Base-by-base conservation (phyloP, 2,797 vertebrate species). In the Micrastur ruficollis region DNA sequence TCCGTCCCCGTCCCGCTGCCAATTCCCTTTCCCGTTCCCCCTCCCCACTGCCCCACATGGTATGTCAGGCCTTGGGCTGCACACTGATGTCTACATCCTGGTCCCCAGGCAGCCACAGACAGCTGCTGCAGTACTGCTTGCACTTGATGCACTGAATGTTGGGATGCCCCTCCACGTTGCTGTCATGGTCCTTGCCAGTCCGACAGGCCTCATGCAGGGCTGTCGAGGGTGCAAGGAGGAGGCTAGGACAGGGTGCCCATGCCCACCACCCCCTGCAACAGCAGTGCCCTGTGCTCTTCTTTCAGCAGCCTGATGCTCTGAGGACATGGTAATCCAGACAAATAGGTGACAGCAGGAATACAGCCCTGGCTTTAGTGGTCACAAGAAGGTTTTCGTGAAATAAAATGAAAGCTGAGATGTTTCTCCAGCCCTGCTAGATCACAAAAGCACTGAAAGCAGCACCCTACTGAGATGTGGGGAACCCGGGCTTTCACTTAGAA, bases 261-360 rank as follows among this genome's bases (percentile, higher is more conserved):
- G 42, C 59, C 38, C 23, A 12, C 32, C 4, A 1, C 4, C 9
- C 10, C 15, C 23, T 0, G 1, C 47, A 68, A 23, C 0, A 2
- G 16, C 46, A 74, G 70, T 4, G 1, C n/a, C 26, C 15, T n/a
- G 44, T 71, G 23, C 19, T 78, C 44, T 78, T 78, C 38, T 58
- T 29, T 58, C n/a, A n/a, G 38, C 14, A 31, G 9, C 25, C n/a
- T 34, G 32, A 12, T 46, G 19, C 9, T 71, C 58, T n/a, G 38
- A 52, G 32, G 36, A n/a, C 72, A 90, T 50, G 14, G 38, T 31
- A 32, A 61, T 53, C 40, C 56, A 42, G 38, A 66, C 3, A 3
- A 73, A 56, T 4, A 62, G 23, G 23, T 46, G 47, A 61, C 47
- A 38, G 52, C 4, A 11, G 32, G 42, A 67, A 50, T 14, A 34